These are phyloP conservation scores for Labeo rohita DNA, from an alignment of 2,113 vertebrate genomes.

Conservation along the genomic window DNA sequence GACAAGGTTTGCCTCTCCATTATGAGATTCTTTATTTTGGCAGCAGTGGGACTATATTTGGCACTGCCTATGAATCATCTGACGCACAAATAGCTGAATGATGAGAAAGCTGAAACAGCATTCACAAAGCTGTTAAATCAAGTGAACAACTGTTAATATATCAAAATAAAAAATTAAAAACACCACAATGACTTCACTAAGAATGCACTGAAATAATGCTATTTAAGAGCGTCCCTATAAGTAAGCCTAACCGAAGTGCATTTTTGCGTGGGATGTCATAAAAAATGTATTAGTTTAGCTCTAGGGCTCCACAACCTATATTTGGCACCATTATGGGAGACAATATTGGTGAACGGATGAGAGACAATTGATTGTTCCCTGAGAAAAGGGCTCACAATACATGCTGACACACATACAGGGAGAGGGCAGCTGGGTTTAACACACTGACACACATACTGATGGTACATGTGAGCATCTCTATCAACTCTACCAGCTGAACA, in stretches of 20 bases:
- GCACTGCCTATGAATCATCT: conserved; percentile 30
- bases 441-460: conserved; percentile 53
- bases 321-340: conserved; percentile 60
- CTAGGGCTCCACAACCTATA: background rate
- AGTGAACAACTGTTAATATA: background rate
- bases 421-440: conserved; percentile 27
- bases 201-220: conserved; percentile 44
- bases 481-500: background rate
- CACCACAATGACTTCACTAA: background rate
- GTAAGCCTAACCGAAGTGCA: background rate
- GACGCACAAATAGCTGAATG: background rate
- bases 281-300: conserved; percentile 47
- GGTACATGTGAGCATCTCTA: conserved; percentile 5
- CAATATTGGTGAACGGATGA: conserved; percentile 39
- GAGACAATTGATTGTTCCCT: conserved; percentile 59
- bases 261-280: conserved; percentile 43
- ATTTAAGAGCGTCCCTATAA: conserved; percentile 46
- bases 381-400: conserved; percentile 34
- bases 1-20: conserved; percentile 23
- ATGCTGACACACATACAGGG: conserved; percentile 36
- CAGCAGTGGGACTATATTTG: conserved; percentile 37
- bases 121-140: background rate
- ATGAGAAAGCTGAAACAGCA: conserved; percentile 7
- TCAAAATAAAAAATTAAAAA: background rate
- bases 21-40: conserved; percentile 23